Percentiles rank a stretch among this genome's conserved stretches.
These are phyloP conservation scores for Darevskia nairensis DNA, from an alignment of 2,797 vertebrate genomes.

Conservation along the genomic window DNA sequence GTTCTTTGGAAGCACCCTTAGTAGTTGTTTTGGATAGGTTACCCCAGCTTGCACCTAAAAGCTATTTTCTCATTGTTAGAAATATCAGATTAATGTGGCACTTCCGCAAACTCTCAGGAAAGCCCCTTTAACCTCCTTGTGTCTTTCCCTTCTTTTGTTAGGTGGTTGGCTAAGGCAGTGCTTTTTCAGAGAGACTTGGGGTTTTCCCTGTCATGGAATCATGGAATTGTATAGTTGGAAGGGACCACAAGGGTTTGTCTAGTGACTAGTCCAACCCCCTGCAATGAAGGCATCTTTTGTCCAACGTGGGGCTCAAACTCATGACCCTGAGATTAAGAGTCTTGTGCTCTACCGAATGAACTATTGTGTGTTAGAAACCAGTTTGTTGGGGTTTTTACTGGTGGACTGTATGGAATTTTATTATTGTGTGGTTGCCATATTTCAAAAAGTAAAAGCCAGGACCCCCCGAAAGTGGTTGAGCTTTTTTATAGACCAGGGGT, in stretches of 20 bases:
- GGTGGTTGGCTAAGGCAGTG: neutral
- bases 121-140: neutral
- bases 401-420: neutral
- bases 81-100: neutral
- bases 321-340: too few species aligned
- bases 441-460: too few species aligned
- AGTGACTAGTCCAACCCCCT: too few species aligned
- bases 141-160: neutral
- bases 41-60: constrained; percentile 7
- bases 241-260: too few species aligned
- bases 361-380: too few species aligned
- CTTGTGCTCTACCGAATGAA: neutral
- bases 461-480: too few species aligned
- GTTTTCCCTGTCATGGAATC: too few species aligned
- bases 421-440: neutral
- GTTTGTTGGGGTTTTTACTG: too few species aligned
- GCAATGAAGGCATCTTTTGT: too few species aligned
- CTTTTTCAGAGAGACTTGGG: neutral
- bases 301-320: too few species aligned
- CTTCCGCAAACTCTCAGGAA: neutral
- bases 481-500: too few species aligned
- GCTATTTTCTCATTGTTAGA: constrained; percentile 20
- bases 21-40: neutral
- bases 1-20: neutral
- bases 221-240: too few species aligned